Base-by-base conservation (phyloP, 2,888 invertebrate species). In the Drosophila birchii region DNA sequence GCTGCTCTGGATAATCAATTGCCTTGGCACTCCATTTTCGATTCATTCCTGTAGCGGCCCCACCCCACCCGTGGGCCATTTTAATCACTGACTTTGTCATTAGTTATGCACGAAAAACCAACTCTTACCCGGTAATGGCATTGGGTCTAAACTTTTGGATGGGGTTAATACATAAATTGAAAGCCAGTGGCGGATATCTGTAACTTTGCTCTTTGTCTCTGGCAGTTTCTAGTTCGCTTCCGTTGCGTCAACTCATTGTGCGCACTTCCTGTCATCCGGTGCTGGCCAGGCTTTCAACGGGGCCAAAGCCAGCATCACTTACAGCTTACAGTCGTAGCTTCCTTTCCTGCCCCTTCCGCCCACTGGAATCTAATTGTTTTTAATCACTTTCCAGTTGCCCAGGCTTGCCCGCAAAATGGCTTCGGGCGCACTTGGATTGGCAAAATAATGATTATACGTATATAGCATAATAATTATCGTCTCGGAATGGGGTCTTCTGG, bases 201-300 rank as follows among this genome's bases (percentile, higher is more conserved):
- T 53, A 72, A 73, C 54, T 72, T 72, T 64, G 73, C 73, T 67
- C 72, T 72, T 72, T 72, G 63, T 63, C 58, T 54, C 45, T 20
- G 39, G 72, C 47, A 60, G 45, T 75, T 80, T 79, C 76, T 69
- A 76, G 70, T 60, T 53, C 56, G 78, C 76, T 83, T 86, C 86
- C 83, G 84, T 75, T 51, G 64, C 83, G 80, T 80, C 75, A 86
- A 82, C 83, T 85, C 86, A 86, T 86, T 82, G 86, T 83, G 86
- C 81, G 86, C 76, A 81, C 84, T 83, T 83, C 82, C 82, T 81
- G 81, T 73, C 76, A 81, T 86, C 81, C 81, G 77, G 78, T 56
- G 57, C 41, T 16, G 57, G 61, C 38, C 55, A 14, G 41, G 51
- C 34, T 41, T 16, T 23, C 20, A 14, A 12, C 57, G 16, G 16